Evolutionary conservation across 2,797 vertebrate genomes (phyloP).

Genomic region (Pteronotus mesoamericanus): DNA sequence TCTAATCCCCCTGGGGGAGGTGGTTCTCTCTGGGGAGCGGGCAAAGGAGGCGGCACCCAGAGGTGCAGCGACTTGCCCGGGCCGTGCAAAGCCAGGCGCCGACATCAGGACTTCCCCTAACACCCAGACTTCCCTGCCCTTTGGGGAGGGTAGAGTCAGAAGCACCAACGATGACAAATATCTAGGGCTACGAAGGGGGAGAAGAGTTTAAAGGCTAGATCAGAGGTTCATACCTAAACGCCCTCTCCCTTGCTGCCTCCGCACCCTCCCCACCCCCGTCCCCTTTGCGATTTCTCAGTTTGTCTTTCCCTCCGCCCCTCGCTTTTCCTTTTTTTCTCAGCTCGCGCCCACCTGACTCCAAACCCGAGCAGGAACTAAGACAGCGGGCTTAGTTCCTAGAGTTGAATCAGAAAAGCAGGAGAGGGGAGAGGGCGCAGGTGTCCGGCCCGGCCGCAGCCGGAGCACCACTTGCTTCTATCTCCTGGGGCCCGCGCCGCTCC

Average conservation of each 20-base stretch:
- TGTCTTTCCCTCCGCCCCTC: neutral
- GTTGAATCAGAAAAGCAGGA: neutral
- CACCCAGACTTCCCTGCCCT: neutral
- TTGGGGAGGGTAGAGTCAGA: neutral
- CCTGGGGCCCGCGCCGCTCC: neutral
- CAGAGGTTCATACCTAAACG: neutral
- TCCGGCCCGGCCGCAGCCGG: rapidly evolving
- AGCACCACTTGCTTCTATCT: neutral
- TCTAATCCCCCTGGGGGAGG: neutral
- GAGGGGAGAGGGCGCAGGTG: neutral
- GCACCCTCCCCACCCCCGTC: neutral
- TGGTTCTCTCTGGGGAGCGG: neutral
- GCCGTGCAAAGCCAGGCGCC: neutral
- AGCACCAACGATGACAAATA: neutral
- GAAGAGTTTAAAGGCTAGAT: neutral
- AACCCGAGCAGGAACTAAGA: neutral
- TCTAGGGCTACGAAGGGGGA: neutral
- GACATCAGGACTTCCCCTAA: neutral
- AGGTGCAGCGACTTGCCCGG: slow-evolving; percentile 47
- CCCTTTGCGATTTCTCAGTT: neutral
- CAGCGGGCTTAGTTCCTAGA: slow-evolving; percentile 37
- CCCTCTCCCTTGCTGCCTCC: neutral
- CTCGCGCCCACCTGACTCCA: slow-evolving; percentile 50
- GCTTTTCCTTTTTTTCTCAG: neutral
- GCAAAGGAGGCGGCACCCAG: slow-evolving; percentile 2